A percentile compares a stretch with the other conserved stretches of the same genome.
Evolutionary conservation across 1,140 invertebrate species (phyloP).

Genomic region (Zaprionus vittiger): DNA sequence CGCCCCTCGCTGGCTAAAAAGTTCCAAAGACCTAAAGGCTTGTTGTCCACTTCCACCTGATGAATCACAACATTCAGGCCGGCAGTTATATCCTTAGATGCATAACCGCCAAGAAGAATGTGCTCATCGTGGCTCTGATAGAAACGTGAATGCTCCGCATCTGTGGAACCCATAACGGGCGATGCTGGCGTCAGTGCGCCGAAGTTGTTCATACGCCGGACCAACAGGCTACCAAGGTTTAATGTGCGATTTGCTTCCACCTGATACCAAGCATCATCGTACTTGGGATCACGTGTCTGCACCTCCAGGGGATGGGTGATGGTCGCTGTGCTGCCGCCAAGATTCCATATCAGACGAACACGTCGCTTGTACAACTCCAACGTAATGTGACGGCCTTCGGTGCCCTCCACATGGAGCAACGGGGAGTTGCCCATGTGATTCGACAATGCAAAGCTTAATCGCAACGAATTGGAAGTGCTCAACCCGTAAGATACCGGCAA

Average conservation of each 20-base stretch:
- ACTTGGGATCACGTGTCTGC: slow-evolving; percentile 86
- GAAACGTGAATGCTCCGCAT: slow-evolving; percentile 76
- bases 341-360: slow-evolving; percentile 91
- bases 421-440: slow-evolving; percentile 83
- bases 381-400: slow-evolving; percentile 89
- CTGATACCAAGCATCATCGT: slow-evolving; percentile 90
- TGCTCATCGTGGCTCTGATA: slow-evolving; percentile 84
- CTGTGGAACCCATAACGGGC: slow-evolving; percentile 62
- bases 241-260: slow-evolving; percentile 88
- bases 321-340: slow-evolving; percentile 88
- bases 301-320: slow-evolving; percentile 88
- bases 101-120: slow-evolving; percentile 87
- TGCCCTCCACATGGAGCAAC: slow-evolving; percentile 84
- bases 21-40: slow-evolving; percentile 94
- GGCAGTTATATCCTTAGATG: slow-evolving; percentile 81
- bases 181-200: slow-evolving; percentile 55
- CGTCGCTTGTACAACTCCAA: slow-evolving; percentile 91
- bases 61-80: slow-evolving; percentile 91
- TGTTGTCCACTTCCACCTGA: slow-evolving; percentile 90
- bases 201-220: slow-evolving; percentile 80
- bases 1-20: slow-evolving; percentile 88
- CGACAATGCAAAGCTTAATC: slow-evolving; percentile 88
- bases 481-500: slow-evolving; percentile 87
- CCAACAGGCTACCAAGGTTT: slow-evolving; percentile 73
- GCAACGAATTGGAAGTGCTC: slow-evolving; percentile 89